Conservation (phyloP, 53 echinoderm and acorn worm genomes). For the Apostichopus leukothele region DNA sequence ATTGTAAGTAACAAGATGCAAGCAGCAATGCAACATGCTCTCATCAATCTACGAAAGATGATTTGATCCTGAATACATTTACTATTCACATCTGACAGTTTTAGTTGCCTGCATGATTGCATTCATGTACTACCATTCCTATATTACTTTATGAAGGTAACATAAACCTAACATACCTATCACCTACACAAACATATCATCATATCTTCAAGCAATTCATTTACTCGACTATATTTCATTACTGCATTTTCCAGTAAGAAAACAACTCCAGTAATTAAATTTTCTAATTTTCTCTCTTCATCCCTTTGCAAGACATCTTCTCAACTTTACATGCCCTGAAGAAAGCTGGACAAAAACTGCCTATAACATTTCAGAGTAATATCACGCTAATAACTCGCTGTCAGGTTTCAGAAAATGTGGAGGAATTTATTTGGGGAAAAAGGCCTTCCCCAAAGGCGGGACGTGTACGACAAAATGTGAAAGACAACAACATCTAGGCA, state of each 20-base stretch:
- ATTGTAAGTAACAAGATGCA: too few relatives aligned
- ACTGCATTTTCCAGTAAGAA: not conserved
- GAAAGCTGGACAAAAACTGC: not conserved
- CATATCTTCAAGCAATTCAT: not conserved
- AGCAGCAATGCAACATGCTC: too few relatives aligned
- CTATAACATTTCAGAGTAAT: not conserved
- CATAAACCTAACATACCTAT: not conserved
- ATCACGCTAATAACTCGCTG: not conserved
- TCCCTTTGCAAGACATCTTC: not conserved
- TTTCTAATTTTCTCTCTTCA: not conserved
- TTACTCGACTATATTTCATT: not conserved
- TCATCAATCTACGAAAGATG: too few relatives aligned
- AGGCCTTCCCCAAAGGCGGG: not conserved
- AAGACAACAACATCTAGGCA: not conserved
- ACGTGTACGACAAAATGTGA: not conserved
- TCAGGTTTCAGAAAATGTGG: not conserved
- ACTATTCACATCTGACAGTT: too few relatives aligned
- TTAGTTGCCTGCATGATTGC: too few relatives aligned
- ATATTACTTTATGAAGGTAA: not conserved
- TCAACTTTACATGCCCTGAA: not conserved
- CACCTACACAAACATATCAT: not conserved
- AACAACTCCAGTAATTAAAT: not conserved
- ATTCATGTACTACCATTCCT: not conserved
- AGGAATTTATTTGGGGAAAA: not conserved
- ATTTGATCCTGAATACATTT: too few relatives aligned